Percentiles rank a stretch among this genome's conserved stretches.
phyloP scores from a whole-genome alignment of 2,113 vertebrate species.

The Dicrurus megarhynchus region DNA sequence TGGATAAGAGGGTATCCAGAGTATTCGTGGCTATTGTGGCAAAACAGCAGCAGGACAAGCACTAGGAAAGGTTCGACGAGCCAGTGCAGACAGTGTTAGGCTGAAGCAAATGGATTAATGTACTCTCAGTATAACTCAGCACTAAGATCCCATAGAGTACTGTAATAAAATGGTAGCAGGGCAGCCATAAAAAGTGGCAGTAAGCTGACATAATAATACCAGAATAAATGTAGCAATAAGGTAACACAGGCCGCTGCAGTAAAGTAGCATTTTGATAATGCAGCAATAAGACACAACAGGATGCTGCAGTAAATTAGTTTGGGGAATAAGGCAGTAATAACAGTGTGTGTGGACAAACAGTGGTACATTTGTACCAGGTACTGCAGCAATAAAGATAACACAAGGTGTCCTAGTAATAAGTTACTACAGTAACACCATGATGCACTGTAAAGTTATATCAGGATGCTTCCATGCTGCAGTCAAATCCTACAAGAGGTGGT shows the following conservation, averaged over 20 bases:
- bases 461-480: constrained; percentile 46
- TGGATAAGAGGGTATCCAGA: not conserved
- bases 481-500: not conserved
- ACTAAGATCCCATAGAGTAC: constrained; percentile 30
- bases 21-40: not conserved
- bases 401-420: constrained; percentile 17
- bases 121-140: constrained; percentile 24
- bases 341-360: not conserved
- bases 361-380: constrained; percentile 47
- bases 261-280: constrained; percentile 58
- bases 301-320: constrained; percentile 39
- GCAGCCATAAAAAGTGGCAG: constrained; percentile 52
- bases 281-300: constrained; percentile 53
- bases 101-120: constrained; percentile 40
- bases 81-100: not conserved
- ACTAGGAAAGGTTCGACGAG: not conserved
- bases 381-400: constrained; percentile 72
- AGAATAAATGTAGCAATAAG: constrained; percentile 68
- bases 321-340: not conserved
- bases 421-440: constrained; percentile 23
- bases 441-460: constrained; percentile 26
- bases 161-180: constrained; percentile 57
- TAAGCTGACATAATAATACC: constrained; percentile 56
- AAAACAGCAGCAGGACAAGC: not conserved
- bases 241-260: constrained; percentile 50